phyloP scores from a whole-genome alignment of 2,797 vertebrate species.

The Hoplostethus atlanticus region DNA sequence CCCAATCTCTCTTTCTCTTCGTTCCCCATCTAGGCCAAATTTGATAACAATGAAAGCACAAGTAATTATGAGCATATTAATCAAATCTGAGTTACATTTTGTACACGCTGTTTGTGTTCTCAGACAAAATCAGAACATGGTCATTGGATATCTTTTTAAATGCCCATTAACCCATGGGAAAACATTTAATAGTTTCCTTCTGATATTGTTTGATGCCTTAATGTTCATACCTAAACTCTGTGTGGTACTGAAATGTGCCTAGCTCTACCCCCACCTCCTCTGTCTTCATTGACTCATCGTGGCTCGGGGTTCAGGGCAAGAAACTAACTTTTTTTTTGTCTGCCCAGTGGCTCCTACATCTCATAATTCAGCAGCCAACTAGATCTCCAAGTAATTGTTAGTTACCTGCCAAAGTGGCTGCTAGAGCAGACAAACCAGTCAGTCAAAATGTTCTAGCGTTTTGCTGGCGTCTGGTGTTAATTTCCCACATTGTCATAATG shows the following conservation, averaged over 20 bases:
- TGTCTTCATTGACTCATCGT: conserved; percentile 33
- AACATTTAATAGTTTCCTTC: background rate
- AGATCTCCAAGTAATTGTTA: conserved; percentile 40
- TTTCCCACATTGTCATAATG: background rate
- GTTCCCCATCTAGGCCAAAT: conserved; percentile 13
- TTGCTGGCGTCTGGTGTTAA: background rate
- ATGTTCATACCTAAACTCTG: background rate
- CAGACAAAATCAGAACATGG: background rate
- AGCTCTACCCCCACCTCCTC: background rate
- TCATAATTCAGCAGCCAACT: conserved; percentile 5
- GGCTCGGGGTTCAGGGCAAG: conserved; percentile 2
- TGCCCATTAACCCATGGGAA: no score
- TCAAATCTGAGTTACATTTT: background rate
- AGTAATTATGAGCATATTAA: conserved; percentile 3
- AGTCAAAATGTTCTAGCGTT: background rate
- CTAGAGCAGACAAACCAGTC: background rate
- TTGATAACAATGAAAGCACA: background rate
- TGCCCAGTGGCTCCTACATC: background rate
- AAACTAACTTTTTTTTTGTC: conserved; percentile 9
- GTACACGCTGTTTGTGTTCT: background rate
- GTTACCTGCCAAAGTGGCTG: conserved; percentile 8
- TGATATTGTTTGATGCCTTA: background rate
- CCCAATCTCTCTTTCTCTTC: background rate
- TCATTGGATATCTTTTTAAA: no score
- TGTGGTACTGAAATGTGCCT: background rate